Percentiles rank a stretch among this genome's conserved stretches.
phyloP scores from a whole-genome alignment of 2,888 invertebrate genomes.

The Copidosoma aretas region DNA sequence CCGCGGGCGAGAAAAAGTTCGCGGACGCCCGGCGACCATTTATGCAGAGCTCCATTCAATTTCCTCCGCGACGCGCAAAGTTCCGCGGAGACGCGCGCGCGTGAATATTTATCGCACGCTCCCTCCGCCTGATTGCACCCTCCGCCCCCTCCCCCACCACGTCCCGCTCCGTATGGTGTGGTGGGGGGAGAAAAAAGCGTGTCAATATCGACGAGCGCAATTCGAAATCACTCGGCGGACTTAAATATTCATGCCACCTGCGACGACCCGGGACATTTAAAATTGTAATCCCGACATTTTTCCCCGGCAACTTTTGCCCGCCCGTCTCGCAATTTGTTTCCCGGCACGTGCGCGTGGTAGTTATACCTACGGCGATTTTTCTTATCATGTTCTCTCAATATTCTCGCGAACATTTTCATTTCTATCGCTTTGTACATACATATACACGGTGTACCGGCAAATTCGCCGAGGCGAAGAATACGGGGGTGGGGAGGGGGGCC shows the following conservation, averaged over 20 bases:
- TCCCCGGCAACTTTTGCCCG: background rate
- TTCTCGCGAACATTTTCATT: too few species aligned
- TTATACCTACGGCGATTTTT: too few species aligned
- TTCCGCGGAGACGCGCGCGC: background rate
- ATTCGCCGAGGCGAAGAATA: background rate
- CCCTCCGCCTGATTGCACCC: background rate
- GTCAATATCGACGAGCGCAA: slow-evolving; percentile 6
- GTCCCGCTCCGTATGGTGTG: background rate
- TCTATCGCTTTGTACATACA: too few species aligned
- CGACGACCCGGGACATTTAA: slow-evolving; percentile 5
- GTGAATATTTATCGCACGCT: background rate
- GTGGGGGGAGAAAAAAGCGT: background rate
- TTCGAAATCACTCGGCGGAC: background rate
- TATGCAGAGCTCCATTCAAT: background rate
- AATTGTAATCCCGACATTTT: slow-evolving; percentile 21
- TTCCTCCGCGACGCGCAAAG: background rate
- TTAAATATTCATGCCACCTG: slow-evolving; percentile 17
- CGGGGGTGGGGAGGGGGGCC: background rate
- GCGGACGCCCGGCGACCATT: background rate
- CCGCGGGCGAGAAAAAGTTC: too few species aligned
- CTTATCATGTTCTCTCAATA: too few species aligned
- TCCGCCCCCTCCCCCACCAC: background rate
- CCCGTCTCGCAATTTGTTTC: too few species aligned
- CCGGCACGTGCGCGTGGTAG: too few species aligned
- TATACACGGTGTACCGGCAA: too few species aligned